A percentile compares a stretch with the other conserved stretches of the same genome.
These are phyloP conservation scores for Linhomoeus sp. DNA, from an alignment of 2,888 invertebrate genomes.

Conservation along the genomic window DNA sequence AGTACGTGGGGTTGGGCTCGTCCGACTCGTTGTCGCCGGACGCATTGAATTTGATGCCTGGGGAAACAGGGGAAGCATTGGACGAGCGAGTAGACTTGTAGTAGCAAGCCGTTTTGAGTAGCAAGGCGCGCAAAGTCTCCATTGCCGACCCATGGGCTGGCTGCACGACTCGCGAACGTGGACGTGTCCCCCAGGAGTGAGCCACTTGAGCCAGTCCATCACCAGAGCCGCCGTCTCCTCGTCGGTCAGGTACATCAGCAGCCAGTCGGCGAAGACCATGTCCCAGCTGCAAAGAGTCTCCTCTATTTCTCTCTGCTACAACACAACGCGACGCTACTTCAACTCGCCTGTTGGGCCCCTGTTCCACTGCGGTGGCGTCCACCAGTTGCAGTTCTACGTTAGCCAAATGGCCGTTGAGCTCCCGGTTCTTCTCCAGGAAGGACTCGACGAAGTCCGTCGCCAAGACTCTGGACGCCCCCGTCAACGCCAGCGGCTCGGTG, in stretches of 20 bases:
- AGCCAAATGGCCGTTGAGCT: constrained; percentile 29
- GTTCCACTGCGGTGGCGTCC: constrained; percentile 38
- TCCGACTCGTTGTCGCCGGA: no score
- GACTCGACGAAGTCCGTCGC: constrained; percentile 35
- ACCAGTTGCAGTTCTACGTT: constrained; percentile 34
- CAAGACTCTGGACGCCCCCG: not conserved
- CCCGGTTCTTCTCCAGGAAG: constrained; percentile 35
- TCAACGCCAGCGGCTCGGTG: not conserved
- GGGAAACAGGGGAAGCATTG: no score
- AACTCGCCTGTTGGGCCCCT: no score
- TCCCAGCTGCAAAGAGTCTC: constrained; percentile 35
- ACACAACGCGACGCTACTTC: no score
- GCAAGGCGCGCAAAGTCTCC: not conserved
- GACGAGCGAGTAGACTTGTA: not conserved
- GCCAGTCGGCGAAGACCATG: constrained; percentile 40
- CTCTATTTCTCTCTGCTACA: no score
- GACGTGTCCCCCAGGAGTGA: constrained; percentile 34
- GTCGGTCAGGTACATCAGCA: constrained; percentile 39
- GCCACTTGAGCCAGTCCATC: constrained; percentile 33
- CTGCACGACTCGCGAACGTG: constrained; percentile 39
- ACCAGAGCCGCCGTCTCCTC: constrained; percentile 33
- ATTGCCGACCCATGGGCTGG: constrained; percentile 34
- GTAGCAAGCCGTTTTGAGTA: not conserved
- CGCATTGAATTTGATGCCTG: constrained; percentile 6
- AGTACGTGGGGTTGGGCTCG: constrained; percentile 21